Evolutionary conservation across 1,140 invertebrate species (phyloP), one percentile per base, ranked within the genome.

Genomic region (Rhyacophila brunnea): DNA sequence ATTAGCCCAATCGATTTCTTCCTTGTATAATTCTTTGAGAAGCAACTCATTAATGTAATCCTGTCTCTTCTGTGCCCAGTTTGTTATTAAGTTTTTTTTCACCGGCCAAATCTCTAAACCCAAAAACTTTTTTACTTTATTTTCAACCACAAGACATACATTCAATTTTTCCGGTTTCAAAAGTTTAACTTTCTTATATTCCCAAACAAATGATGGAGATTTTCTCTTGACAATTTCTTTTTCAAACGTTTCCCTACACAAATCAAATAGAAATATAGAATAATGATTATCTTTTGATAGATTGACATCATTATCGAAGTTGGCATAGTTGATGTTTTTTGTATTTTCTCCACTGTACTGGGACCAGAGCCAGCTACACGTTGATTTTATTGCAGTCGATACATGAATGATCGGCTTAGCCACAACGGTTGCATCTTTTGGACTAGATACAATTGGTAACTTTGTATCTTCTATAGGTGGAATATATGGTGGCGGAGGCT

Each of bases 401-500:
- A 34, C 52, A 32, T 14, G 38, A n/a, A 14, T 18, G n/a, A n/a
- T 54, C 20, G 20, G 11, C 18, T 52, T 42, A 10, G 23, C 23
- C 23, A 28, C 23, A 28, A 7, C 35, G 6, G 49, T 5, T 6
- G 23, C 9, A 18, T 1, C 40, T 23, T 42, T 52, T 7, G 49
- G 36, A 23, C 49, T 40, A 2, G 36, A 10, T 23, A 51, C 9
- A 3, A 38, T 20, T 9, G 18, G 46, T 0, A 38, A 23, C 14
- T 58, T 58, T 18, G 19, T 15, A 5, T 62, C 54, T 34, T 62
- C 60, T n/a, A 48, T 28, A 36, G 62, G 62, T 1, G 62, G 62
- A 10, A 64, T 64, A 35, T 64, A 64, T 1, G 62, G 62, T 18
- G 62, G 62, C 5, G 62, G 62, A 17, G 62, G 62, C 42, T 64